These are phyloP conservation scores for Octopus bimaculoides DNA, from an alignment of 1,140 invertebrate genomes.

Conservation along the genomic window DNA sequence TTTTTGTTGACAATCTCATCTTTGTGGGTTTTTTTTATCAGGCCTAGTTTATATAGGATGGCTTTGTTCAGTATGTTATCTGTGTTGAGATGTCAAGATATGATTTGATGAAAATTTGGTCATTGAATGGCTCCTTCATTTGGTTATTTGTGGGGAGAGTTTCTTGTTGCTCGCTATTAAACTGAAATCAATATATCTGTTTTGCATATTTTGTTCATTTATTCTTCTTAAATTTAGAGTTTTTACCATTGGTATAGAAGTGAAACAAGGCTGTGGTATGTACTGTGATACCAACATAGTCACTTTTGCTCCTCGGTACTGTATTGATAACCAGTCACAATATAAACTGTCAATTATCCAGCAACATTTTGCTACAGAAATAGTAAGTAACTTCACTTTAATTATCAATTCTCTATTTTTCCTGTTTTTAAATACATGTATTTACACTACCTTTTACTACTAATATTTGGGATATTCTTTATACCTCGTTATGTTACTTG, in stretches of 20 bases:
- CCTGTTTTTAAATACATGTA: not conserved
- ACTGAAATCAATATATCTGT: too few species aligned
- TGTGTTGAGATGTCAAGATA: too few species aligned
- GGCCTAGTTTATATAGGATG: too few species aligned
- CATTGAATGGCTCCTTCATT: too few species aligned
- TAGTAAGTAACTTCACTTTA: slow-evolving; percentile 28
- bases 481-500: not conserved
- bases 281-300: slow-evolving; percentile 89
- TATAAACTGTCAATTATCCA: slow-evolving; percentile 84
- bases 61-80: too few species aligned
- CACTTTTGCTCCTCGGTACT: slow-evolving; percentile 87
- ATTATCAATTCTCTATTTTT: slow-evolving; percentile 6
- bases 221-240: slow-evolving; percentile 55
- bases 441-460: not conserved
- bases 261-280: slow-evolving; percentile 80
- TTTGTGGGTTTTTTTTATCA: too few species aligned
- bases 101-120: too few species aligned
- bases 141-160: too few species aligned
- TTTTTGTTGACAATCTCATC: too few species aligned
- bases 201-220: too few species aligned
- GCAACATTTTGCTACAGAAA: slow-evolving; percentile 53
- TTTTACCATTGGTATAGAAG: slow-evolving; percentile 77
- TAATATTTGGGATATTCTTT: not conserved
- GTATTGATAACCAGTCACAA: slow-evolving; percentile 86
- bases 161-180: too few species aligned